Evolutionary conservation across 2,797 vertebrate genomes (phyloP).

Genomic region (Vespertilio murinus): DNA sequence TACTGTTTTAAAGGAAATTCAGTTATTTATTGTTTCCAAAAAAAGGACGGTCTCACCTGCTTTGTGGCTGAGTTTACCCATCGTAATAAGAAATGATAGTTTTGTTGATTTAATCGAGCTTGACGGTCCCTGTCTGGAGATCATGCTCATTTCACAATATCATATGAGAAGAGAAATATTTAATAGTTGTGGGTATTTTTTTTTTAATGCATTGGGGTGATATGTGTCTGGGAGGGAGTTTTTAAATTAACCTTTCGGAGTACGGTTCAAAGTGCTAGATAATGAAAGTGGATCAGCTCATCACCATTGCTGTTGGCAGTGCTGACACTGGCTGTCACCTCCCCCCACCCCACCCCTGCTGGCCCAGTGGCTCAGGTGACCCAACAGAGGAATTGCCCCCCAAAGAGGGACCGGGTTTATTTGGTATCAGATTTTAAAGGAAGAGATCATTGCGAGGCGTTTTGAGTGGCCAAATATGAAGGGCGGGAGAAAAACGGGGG

Average conservation of each 20-base stretch:
- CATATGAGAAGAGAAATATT: slow-evolving; percentile 44
- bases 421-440: not conserved
- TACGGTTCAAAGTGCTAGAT: slow-evolving; percentile 54
- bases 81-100: slow-evolving; percentile 18
- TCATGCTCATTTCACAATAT: slow-evolving; percentile 54
- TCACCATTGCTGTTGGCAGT: not conserved
- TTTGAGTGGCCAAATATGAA: not conserved
- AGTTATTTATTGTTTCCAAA: slow-evolving; percentile 40
- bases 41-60: not conserved
- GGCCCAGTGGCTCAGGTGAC: not conserved
- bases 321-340: not conserved
- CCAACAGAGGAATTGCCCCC: not conserved
- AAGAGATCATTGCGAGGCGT: not conserved
- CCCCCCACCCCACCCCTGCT: not conserved
- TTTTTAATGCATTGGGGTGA: slow-evolving; percentile 38
- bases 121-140: slow-evolving; percentile 38
- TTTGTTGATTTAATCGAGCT: slow-evolving; percentile 43
- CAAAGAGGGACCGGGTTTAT: not conserved
- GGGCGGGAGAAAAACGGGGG: not conserved
- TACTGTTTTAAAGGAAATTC: slow-evolving; percentile 54
- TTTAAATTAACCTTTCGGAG: slow-evolving; percentile 70
- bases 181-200: not conserved
- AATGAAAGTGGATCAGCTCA: slow-evolving; percentile 55
- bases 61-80: slow-evolving; percentile 34
- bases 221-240: slow-evolving; percentile 31